These are phyloP conservation scores for Catotricha subobsoleta DNA, from an alignment of 2,888 invertebrate genomes.

Conservation along the genomic window DNA sequence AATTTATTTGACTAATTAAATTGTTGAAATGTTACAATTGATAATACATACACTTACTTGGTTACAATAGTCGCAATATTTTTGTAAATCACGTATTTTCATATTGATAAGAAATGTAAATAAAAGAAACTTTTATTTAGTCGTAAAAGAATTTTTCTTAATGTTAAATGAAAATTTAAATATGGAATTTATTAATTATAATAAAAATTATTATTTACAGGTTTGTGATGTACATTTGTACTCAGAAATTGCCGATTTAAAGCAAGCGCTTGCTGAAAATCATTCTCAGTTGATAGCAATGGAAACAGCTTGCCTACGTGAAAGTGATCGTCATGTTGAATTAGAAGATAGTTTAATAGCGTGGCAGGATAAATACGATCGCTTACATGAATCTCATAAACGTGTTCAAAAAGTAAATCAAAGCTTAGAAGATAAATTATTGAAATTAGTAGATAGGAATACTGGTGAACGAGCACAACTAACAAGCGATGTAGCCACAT, in stretches of 20 bases:
- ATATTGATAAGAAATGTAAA: too few relatives aligned
- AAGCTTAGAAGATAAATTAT: conserved; percentile 80
- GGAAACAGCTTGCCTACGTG: conserved; percentile 70
- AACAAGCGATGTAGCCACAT: conserved; percentile 69
- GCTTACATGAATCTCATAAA: conserved; percentile 83
- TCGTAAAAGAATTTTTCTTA: too few relatives aligned
- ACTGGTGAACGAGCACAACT: conserved; percentile 75
- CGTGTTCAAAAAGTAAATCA: conserved; percentile 88
- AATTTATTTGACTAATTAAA: too few relatives aligned
- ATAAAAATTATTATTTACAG: too few relatives aligned
- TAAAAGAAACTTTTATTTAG: too few relatives aligned
- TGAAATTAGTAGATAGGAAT: conserved; percentile 81
- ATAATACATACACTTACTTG: too few relatives aligned
- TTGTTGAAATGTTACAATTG: too few relatives aligned
- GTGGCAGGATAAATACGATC: conserved; percentile 86
- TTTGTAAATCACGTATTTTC: too few relatives aligned
- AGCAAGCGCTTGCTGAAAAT: conserved; percentile 61
- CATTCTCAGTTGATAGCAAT: conserved; percentile 70
- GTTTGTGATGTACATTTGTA: conserved; percentile 49
- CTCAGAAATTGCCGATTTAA: conserved; percentile 46
- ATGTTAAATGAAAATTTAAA: too few relatives aligned
- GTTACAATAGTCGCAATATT: too few relatives aligned
- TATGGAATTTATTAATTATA: too few relatives aligned
- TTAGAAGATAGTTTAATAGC: conserved; percentile 67
- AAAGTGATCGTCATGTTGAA: conserved; percentile 57